Evolutionary conservation across 2,888 invertebrate genomes (phyloP).

Genomic region (Tineola bisselliella): DNA sequence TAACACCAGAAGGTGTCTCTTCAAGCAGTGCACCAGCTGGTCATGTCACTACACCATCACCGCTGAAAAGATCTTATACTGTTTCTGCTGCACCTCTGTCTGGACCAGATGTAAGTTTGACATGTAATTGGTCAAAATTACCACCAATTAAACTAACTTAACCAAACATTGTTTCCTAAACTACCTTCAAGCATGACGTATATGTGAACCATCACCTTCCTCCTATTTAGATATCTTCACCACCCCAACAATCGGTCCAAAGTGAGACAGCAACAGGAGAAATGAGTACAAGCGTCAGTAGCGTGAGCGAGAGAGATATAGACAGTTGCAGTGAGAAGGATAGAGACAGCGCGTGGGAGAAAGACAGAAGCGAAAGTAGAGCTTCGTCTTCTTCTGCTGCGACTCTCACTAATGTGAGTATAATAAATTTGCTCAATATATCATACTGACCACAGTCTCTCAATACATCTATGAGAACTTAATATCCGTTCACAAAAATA

Average conservation of each 20-base stretch:
- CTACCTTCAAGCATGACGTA: constrained; percentile 5
- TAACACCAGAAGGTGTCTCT: constrained; percentile 50
- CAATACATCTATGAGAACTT: too few relatives aligned
- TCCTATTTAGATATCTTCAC: constrained; percentile 24
- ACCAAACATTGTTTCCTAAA: neutral
- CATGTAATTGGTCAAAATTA: too few relatives aligned
- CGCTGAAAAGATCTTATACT: constrained; percentile 51
- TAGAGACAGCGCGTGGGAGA: constrained; percentile 53
- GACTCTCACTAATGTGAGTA: constrained; percentile 72
- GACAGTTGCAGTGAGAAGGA: constrained; percentile 54
- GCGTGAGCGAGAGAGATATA: constrained; percentile 43
- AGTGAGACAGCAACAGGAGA: constrained; percentile 45
- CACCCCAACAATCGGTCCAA: constrained; percentile 32
- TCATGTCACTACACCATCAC: constrained; percentile 30
- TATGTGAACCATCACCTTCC: neutral
- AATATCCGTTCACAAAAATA: too few relatives aligned
- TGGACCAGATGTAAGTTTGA: constrained; percentile 7
- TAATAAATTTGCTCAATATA: neutral
- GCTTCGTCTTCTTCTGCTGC: constrained; percentile 65
- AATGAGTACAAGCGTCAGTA: constrained; percentile 47
- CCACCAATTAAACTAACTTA: too few relatives aligned
- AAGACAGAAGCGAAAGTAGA: constrained; percentile 50
- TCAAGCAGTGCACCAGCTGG: constrained; percentile 48
- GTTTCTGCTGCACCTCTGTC: constrained; percentile 30
- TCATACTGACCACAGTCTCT: too few relatives aligned